phyloP scores from a whole-genome alignment of 2,113 vertebrate species.

The Apteryx mantelli region DNA sequence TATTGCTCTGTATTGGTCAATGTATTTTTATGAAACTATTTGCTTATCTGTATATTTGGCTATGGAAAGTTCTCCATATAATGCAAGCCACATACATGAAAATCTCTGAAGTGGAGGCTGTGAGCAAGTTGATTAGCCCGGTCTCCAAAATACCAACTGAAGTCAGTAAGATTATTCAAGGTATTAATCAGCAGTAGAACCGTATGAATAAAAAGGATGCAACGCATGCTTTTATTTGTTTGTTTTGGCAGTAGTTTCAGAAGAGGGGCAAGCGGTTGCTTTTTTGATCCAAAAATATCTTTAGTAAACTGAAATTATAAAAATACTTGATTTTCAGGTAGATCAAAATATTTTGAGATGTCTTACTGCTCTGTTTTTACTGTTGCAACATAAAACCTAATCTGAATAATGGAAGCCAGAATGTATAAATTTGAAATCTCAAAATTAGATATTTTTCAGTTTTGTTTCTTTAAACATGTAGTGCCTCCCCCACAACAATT shows the following conservation, averaged over 20 bases:
- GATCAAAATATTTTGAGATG: background rate
- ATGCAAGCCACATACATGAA: background rate
- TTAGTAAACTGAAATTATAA: background rate
- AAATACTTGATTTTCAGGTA: background rate
- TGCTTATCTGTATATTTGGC: background rate
- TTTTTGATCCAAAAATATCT: background rate
- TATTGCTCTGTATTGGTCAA: background rate
- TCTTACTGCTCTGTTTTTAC: background rate
- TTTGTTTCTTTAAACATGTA: background rate
- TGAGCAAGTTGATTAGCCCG: background rate
- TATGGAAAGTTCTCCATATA: background rate
- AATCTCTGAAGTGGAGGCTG: background rate
- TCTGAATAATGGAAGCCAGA: background rate
- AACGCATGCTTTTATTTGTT: background rate
- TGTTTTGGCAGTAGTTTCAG: background rate
- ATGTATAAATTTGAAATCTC: background rate
- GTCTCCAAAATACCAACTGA: background rate
- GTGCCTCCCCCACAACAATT: background rate
- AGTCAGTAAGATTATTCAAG: background rate
- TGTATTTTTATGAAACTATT: background rate
- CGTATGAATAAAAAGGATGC: background rate
- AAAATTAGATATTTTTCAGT: background rate
- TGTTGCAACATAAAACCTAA: background rate
- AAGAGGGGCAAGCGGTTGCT: background rate
- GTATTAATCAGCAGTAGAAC: background rate